A percentile compares a stretch with the other conserved stretches of the same genome.
Conservation (phyloP, 2,113 vertebrate genomes). For the Micronisus gabar region DNA sequence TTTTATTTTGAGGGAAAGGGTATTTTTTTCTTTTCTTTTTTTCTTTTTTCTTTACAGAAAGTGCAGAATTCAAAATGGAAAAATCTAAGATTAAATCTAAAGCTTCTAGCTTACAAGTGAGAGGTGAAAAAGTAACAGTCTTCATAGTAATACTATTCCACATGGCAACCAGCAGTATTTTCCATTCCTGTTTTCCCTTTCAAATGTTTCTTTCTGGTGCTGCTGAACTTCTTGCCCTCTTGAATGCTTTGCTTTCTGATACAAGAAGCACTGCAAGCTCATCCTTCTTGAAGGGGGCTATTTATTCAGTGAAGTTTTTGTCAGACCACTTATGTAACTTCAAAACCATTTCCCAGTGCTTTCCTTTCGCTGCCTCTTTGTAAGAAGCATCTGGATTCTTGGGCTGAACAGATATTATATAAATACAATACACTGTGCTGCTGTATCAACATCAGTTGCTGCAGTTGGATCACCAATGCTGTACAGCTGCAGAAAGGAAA, state of each 20-base stretch:
- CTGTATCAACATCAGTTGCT: neutral
- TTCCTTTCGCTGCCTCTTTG: neutral
- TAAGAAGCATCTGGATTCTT: neutral
- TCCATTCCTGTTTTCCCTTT: constrained; percentile 46
- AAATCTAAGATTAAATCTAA: constrained; percentile 42
- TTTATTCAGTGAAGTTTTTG: constrained; percentile 21
- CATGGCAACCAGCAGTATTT: constrained; percentile 16
- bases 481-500: constrained; percentile 11
- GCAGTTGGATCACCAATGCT: neutral
- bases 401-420: neutral
- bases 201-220: neutral
- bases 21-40: neutral
- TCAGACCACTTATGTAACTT: constrained; percentile 10
- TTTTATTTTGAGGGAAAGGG: neutral
- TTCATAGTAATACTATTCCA: constrained; percentile 1
- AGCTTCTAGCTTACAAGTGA: constrained; percentile 14
- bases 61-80: constrained; percentile 18
- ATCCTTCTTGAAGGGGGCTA: neutral
- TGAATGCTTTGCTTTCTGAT: neutral
- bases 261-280: neutral
- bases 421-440: neutral
- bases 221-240: constrained; percentile 27
- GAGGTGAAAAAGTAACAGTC: constrained; percentile 33
- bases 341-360: neutral
- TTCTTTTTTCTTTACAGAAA: neutral